Evolutionary conservation across 2,797 vertebrate species (phyloP).

Genomic region (Apogon hyalosoma): DNA sequence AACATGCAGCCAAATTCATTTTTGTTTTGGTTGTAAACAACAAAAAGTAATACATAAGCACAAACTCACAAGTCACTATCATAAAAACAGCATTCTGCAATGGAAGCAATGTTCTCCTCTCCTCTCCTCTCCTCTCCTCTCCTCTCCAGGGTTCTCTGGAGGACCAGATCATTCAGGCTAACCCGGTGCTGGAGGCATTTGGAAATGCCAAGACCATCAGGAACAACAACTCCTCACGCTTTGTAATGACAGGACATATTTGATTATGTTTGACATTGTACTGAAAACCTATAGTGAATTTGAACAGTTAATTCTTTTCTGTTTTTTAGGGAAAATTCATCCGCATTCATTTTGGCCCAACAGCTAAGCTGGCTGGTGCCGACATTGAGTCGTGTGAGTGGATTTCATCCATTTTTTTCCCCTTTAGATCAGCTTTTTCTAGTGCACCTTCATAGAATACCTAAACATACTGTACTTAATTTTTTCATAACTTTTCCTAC

Average conservation of each 20-base stretch:
- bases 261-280: no score
- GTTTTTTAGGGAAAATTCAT: slow-evolving; percentile 84
- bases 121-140: slow-evolving; percentile 13
- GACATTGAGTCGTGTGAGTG: slow-evolving; percentile 83
- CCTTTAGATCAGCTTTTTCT: not conserved
- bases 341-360: slow-evolving; percentile 83
- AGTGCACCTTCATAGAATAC: not conserved
- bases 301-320: no score
- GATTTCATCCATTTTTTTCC: no score
- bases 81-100: no score
- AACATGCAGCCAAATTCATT: no score
- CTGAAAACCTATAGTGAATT: no score
- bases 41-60: no score
- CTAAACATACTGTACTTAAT: no score
- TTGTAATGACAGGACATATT: slow-evolving; percentile 48
- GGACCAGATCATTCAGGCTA: slow-evolving; percentile 82
- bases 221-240: slow-evolving; percentile 83
- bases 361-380: slow-evolving; percentile 81
- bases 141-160: slow-evolving; percentile 71
- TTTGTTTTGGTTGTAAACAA: no score
- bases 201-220: slow-evolving; percentile 82
- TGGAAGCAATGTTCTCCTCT: no score
- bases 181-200: slow-evolving; percentile 79
- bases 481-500: no score
- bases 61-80: no score